Percentiles rank a stretch among this genome's conserved stretches.
These are phyloP conservation scores for Caenorhabditis plicata DNA, from an alignment of 2,888 invertebrate species.

Conservation along the genomic window DNA sequence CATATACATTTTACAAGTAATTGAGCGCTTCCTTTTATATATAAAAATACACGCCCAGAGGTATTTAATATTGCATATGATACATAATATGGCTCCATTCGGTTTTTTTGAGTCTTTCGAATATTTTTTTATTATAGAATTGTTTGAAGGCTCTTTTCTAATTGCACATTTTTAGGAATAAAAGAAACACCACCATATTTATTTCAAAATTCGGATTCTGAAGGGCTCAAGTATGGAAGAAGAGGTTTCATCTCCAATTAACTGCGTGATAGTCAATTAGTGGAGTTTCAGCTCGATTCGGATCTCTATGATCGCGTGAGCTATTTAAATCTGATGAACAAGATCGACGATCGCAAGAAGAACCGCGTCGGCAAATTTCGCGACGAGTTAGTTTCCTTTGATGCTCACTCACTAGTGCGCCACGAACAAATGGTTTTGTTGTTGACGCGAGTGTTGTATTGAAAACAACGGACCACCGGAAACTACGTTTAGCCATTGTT, in stretches of 20 bases:
- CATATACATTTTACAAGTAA: constrained; percentile 20
- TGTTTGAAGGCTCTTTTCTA: neutral
- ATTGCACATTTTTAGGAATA: neutral
- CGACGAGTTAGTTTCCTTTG: constrained; percentile 44
- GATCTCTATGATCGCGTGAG: constrained; percentile 56
- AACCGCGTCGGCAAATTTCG: constrained; percentile 23
- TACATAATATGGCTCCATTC: constrained; percentile 10
- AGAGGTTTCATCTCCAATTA: neutral
- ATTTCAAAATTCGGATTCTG: neutral
- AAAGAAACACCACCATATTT: neutral
- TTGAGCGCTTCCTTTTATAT: constrained; percentile 29
- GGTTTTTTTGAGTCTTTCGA: neutral
- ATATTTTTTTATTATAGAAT: neutral
- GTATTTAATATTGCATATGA: constrained; percentile 10
- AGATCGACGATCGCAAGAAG: constrained; percentile 30
- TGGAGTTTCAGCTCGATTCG: constrained; percentile 43
- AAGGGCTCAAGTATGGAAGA: neutral
- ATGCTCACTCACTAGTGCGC: no score
- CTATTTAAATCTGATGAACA: constrained; percentile 49
- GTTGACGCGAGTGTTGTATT: no score
- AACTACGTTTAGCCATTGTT: constrained; percentile 27
- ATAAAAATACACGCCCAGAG: constrained; percentile 14
- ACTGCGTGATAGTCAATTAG: neutral
- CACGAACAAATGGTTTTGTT: no score
- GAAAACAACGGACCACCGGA: constrained; percentile 32